Evolutionary conservation across 2,888 invertebrate species (phyloP).

Genomic region (Orchestes rusci): DNA sequence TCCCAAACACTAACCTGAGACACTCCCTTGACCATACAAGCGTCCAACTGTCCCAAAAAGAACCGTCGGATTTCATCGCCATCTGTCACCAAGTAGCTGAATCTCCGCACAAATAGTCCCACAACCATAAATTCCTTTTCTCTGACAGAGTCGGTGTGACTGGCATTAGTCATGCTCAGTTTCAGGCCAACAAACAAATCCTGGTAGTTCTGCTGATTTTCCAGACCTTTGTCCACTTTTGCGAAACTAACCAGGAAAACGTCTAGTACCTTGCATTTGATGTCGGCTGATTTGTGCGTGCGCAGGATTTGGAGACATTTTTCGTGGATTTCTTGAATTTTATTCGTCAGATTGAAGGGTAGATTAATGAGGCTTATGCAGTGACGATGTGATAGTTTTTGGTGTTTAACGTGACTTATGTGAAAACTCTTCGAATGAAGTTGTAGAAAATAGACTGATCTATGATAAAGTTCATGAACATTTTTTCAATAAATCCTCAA

Average conservation of each 20-base stretch:
- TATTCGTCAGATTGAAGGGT: background rate
- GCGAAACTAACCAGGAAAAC: slow-evolving; percentile 32
- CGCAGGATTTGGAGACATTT: slow-evolving; percentile 31
- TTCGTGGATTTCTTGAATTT: slow-evolving; percentile 29
- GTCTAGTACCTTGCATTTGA: slow-evolving; percentile 34
- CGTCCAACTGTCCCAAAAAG: slow-evolving; percentile 30
- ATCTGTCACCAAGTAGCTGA: slow-evolving; percentile 30
- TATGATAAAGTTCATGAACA: too few relatives aligned
- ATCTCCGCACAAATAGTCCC: slow-evolving; percentile 35
- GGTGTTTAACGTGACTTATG: too few relatives aligned
- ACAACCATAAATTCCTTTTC: slow-evolving; percentile 32
- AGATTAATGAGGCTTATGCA: background rate
- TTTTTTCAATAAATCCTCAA: too few relatives aligned
- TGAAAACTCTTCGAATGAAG: too few relatives aligned
- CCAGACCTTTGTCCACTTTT: slow-evolving; percentile 29
- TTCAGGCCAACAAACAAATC: slow-evolving; percentile 24
- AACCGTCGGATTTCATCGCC: slow-evolving; percentile 24
- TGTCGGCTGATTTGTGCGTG: slow-evolving; percentile 24
- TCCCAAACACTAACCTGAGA: slow-evolving; percentile 23
- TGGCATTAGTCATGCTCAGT: slow-evolving; percentile 22
- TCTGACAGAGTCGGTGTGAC: slow-evolving; percentile 32
- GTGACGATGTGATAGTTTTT: too few relatives aligned
- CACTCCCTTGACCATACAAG: slow-evolving; percentile 26
- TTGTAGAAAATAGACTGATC: too few relatives aligned
- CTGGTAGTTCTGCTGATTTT: slow-evolving; percentile 26